phyloP scores from a whole-genome alignment of 92 coral and sea anemone genomes.

The Desmophyllum pertusum region DNA sequence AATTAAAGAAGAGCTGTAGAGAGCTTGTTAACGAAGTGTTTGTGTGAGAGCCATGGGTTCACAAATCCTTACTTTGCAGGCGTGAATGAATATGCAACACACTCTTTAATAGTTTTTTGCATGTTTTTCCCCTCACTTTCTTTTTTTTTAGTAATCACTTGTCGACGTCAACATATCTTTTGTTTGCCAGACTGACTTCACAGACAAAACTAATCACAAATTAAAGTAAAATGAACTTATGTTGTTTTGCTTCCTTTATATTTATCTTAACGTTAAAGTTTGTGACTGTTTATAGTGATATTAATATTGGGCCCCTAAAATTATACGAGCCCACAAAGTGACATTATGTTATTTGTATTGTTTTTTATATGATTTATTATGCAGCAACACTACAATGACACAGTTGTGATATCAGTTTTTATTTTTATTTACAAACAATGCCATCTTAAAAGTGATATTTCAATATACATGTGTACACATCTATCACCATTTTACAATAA shows the following conservation, averaged over 20 bases:
- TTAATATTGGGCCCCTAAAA: too few relatives aligned
- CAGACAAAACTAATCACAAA: too few relatives aligned
- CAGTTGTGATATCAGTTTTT: neutral
- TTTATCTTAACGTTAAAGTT: too few relatives aligned
- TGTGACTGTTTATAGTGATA: too few relatives aligned
- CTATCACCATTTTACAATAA: constrained; percentile 21
- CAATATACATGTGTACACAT: constrained; percentile 5
- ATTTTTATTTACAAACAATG: constrained; percentile 21
- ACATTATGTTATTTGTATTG: too few relatives aligned
- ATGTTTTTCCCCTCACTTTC: too few relatives aligned
- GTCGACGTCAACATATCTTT: neutral
- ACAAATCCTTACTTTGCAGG: neutral
- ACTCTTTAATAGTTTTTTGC: neutral
- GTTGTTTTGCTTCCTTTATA: too few relatives aligned
- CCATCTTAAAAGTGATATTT: neutral
- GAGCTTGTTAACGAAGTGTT: neutral
- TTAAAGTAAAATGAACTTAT: too few relatives aligned
- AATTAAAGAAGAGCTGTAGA: constrained; percentile 68
- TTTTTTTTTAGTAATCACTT: neutral
- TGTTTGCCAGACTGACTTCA: too few relatives aligned
- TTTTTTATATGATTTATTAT: neutral
- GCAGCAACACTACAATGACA: neutral
- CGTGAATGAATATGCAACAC: neutral
- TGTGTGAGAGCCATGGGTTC: constrained; percentile 8
- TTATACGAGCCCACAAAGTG: too few relatives aligned